Percentiles rank a stretch among this genome's conserved stretches.
These are phyloP conservation scores for Drymonia ruficornis DNA, from an alignment of 2,888 invertebrate genomes.

Conservation along the genomic window DNA sequence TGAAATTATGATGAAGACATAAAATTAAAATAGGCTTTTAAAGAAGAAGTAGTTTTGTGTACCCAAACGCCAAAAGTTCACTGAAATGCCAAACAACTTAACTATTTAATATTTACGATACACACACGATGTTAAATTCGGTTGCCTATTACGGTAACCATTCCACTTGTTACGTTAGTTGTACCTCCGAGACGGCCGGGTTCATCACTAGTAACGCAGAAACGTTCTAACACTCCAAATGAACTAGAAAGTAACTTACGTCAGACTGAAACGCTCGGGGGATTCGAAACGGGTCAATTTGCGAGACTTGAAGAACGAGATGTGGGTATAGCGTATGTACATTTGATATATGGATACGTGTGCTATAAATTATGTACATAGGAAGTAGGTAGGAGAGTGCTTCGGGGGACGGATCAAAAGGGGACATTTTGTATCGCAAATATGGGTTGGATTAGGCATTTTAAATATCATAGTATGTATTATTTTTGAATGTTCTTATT, in stretches of 20 bases:
- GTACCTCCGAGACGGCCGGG: not conserved
- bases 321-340: conserved; percentile 30
- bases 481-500: no score
- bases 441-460: not conserved
- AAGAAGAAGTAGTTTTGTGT: no score
- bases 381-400: conserved; percentile 12
- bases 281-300: conserved; percentile 52
- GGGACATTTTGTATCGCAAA: not conserved
- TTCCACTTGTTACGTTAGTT: not conserved
- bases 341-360: conserved; percentile 21
- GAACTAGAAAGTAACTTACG: conserved; percentile 40
- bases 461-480: not conserved
- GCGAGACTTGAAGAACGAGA: conserved; percentile 49
- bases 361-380: conserved; percentile 30
- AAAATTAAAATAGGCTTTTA: no score
- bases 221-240: conserved; percentile 15
- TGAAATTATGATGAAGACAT: no score
- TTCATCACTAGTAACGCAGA: not conserved
- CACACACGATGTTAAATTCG: not conserved
- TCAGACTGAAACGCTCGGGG: conserved; percentile 35
- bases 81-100: no score
- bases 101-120: not conserved
- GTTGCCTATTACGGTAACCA: not conserved
- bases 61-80: no score
- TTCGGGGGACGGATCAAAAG: conserved; percentile 1